These are phyloP conservation scores for Mythimna lalbum DNA, from an alignment of 2,888 invertebrate species.

Conservation along the genomic window DNA sequence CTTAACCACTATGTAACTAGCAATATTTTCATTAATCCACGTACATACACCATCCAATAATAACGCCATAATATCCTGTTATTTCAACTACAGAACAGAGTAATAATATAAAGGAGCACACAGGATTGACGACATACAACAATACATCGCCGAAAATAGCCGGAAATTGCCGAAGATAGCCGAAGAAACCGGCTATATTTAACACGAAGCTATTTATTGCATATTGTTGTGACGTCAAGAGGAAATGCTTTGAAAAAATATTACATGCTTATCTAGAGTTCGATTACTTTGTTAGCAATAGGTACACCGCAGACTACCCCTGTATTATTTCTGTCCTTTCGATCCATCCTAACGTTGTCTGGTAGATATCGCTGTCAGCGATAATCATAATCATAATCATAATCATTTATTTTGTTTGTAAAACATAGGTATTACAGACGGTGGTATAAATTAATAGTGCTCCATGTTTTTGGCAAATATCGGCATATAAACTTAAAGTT, in stretches of 20 bases:
- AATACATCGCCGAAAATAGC: constrained; percentile 20
- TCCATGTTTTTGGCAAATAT: no score
- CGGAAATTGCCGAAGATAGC: not conserved
- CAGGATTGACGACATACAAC: constrained; percentile 32
- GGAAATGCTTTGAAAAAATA: constrained; percentile 32
- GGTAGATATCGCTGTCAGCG: no score
- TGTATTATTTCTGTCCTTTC: no score
- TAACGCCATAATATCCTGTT: constrained; percentile 40
- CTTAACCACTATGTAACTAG: constrained; percentile 1
- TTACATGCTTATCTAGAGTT: no score
- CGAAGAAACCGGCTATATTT: not conserved
- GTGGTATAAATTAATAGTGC: no score
- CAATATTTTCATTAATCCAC: constrained; percentile 27
- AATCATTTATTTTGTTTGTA: no score
- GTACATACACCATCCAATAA: not conserved
- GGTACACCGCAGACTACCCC: no score
- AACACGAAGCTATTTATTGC: constrained; percentile 8
- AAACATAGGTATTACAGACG: no score
- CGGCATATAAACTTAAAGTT: no score
- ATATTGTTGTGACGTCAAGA: constrained; percentile 28
- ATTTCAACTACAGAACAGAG: constrained; percentile 8
- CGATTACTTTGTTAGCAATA: no score
- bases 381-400: no score
- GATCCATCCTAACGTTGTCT: no score
- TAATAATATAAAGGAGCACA: constrained; percentile 27